Percentiles rank a stretch among this genome's conserved stretches.
Evolutionary conservation across 2,888 invertebrate species (phyloP).

Genomic region (Conus canariensis): DNA sequence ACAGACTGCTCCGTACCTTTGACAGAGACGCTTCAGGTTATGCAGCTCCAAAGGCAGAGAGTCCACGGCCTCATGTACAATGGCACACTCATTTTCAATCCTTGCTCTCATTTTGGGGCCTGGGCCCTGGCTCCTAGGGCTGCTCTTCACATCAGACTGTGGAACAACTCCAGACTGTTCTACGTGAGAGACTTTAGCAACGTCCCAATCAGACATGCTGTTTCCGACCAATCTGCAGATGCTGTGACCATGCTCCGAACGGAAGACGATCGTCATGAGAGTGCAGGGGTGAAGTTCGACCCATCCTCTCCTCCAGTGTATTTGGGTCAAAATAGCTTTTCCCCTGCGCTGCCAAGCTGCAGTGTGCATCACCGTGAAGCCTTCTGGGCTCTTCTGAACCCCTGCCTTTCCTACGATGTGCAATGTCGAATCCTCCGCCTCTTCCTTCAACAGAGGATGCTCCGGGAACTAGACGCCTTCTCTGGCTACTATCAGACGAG

Average conservation of each 20-base stretch:
- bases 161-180: slow-evolving; percentile 23
- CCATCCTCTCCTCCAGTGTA: slow-evolving; percentile 30
- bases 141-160: neutral
- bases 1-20: neutral
- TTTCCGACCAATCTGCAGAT: neutral
- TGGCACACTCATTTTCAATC: slow-evolving; percentile 26
- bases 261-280: neutral
- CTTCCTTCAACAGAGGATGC: slow-evolving; percentile 11
- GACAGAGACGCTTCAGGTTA: neutral
- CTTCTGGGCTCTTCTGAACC: slow-evolving; percentile 37
- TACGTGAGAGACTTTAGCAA: neutral
- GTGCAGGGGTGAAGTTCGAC: slow-evolving; percentile 18
- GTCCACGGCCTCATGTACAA: slow-evolving; percentile 17
- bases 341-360: slow-evolving; percentile 14
- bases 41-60: neutral
- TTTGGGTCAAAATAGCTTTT: slow-evolving; percentile 19
- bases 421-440: neutral
- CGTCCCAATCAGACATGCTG: neutral
- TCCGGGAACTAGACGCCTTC: slow-evolving; percentile 38
- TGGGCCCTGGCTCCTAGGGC: slow-evolving; percentile 13
- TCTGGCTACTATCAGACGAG: slow-evolving; percentile 19
- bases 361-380: slow-evolving; percentile 8
- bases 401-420: neutral
- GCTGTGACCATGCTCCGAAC: neutral
- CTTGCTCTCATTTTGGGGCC: slow-evolving; percentile 27